Base-by-base conservation (phyloP, 2,797 vertebrate genomes). In the Anomalospiza imberbis region DNA sequence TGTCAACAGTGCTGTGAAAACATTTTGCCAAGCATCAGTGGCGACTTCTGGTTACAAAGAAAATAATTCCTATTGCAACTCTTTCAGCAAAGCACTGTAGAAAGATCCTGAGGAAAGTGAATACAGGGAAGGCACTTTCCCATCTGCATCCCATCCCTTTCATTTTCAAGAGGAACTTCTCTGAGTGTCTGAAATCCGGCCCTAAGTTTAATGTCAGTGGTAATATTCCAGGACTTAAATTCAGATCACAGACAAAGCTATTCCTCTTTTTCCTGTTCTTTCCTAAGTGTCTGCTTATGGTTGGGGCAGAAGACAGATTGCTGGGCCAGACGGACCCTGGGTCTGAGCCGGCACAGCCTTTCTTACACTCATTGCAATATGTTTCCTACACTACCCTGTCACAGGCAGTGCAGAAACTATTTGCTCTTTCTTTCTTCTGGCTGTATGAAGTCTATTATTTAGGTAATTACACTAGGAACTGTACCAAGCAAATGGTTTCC, bases 381-480 rank as follows among this genome's bases (percentile, higher is more conserved):
- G 73, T 86, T 96, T 92, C 71, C 85, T 45, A 50, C 63, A 54
- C 85, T 29, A 76, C 24, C 24, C 51, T 91, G 79, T 94, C 87
- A 93, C n/a, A 73, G 60, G 62, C 79, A 84, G 71, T 6, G 15
- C 62, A 82, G 50, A 85, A 95, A 88, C 24, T 88, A 85, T 85
- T 95, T 92, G 73, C 76, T 95, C 61, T 45, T 55, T 92, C 81
- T 92, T 93, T 95, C 73, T 92, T 62, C 79, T 93, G 89, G 80
- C 79, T 88, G 62, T 36, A 88, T 11, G 18, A 94, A 90, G 85
- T 86, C 88, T 89, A 92, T 93, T 97, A 88, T 86, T 93, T 85
- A 86, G 89, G 70, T 92, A 95, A 95, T 94, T 95, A 88, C 7
- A 6, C 61, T 86, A 91, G 87, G 87, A 94, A 88, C 79, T 60